Percentiles rank a stretch among this genome's conserved stretches.
phyloP scores from a whole-genome alignment of 2,797 vertebrate species.

The Thalassophryne amazonica region DNA sequence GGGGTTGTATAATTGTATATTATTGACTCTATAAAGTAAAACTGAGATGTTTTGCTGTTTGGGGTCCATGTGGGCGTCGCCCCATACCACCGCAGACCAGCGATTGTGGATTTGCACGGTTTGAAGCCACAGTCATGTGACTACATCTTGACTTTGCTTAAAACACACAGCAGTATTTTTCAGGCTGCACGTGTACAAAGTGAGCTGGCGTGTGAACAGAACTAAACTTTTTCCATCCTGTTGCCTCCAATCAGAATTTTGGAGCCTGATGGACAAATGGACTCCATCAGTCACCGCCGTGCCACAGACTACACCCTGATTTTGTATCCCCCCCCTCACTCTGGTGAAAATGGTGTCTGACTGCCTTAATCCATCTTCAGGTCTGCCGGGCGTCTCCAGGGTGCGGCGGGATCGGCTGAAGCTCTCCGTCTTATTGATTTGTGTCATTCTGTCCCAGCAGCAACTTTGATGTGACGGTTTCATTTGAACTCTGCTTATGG shows the following conservation, averaged over 20 bases:
- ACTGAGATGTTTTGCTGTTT: too few species aligned
- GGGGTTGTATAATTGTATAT: too few species aligned
- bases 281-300: not conserved
- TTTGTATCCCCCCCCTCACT: not conserved
- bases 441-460: slow-evolving; percentile 56
- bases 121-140: too few species aligned
- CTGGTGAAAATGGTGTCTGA: slow-evolving; percentile 4
- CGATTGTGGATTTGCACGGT: too few species aligned
- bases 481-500: slow-evolving; percentile 56
- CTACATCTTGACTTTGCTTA: too few species aligned
- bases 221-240: too few species aligned
- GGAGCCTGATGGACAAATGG: not conserved
- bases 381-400: slow-evolving; percentile 30
- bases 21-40: too few species aligned
- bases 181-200: too few species aligned
- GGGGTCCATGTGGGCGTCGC: too few species aligned
- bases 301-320: not conserved
- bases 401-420: slow-evolving; percentile 26
- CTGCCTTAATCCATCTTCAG: slow-evolving; percentile 25
- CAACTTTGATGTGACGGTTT: slow-evolving; percentile 65
- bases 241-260: not conserved
- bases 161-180: too few species aligned
- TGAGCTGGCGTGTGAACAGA: too few species aligned
- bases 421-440: slow-evolving; percentile 59
- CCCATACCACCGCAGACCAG: too few species aligned